These are phyloP conservation scores for Coregonus sp. DNA, from an alignment of 2,797 vertebrate species.

Conservation along the genomic window DNA sequence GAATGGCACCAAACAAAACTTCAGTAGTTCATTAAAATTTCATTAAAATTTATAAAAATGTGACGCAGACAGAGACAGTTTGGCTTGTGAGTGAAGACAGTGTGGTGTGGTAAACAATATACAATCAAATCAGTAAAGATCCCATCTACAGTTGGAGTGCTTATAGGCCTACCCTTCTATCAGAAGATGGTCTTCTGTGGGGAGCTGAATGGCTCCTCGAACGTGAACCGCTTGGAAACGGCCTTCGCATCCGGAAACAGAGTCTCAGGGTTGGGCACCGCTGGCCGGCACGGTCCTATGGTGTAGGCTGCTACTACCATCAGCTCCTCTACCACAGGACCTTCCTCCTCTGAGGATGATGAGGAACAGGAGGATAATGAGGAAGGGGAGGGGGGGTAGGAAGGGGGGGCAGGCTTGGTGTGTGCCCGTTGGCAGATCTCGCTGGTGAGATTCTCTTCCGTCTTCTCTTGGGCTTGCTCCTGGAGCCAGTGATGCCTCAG, in stretches of 20 bases:
- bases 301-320: constrained; percentile 89
- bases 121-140: background rate
- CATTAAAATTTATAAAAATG: background rate
- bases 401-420: constrained; percentile 21
- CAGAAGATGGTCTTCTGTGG: constrained; percentile 90
- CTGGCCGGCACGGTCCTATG: constrained; percentile 87
- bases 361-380: background rate
- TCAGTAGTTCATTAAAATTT: background rate
- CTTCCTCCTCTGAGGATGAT: constrained; percentile 38
- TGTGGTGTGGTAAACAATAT: background rate
- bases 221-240: constrained; percentile 90
- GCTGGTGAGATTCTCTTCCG: constrained; percentile 28
- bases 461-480: constrained; percentile 42
- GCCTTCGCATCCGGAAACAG: constrained; percentile 83
- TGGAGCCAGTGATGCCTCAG: constrained; percentile 86
- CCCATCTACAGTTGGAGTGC: background rate
- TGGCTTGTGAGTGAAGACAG: constrained; percentile 45
- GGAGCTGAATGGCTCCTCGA: constrained; percentile 83
- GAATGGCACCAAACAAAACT: background rate
- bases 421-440: background rate
- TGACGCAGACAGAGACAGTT: constrained; percentile 20
- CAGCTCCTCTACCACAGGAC: constrained; percentile 80
- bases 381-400: background rate
- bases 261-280: constrained; percentile 76
- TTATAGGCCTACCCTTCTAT: constrained; percentile 39